Conservation (phyloP, 2,888 invertebrate species). For the Chloroclysta siterata region DNA sequence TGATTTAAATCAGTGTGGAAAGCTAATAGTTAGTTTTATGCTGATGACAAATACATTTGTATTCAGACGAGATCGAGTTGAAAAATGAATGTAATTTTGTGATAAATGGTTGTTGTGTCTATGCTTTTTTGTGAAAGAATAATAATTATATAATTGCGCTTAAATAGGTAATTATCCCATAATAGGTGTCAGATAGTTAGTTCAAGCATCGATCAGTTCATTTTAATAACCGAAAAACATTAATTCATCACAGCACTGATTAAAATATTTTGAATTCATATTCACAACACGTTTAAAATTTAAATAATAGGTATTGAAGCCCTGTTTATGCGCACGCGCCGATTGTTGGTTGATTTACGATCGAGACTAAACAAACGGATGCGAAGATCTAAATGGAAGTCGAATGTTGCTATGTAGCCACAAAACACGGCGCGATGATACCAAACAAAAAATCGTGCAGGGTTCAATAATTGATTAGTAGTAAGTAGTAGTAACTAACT, state of each 20-base stretch:
- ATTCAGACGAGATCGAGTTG: neutral
- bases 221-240: constrained; percentile 12
- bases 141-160: too few species aligned
- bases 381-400: constrained; percentile 25
- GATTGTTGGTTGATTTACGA: constrained; percentile 40
- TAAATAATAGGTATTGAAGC: constrained; percentile 41
- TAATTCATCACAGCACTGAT: constrained; percentile 26
- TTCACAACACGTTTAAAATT: constrained; percentile 38
- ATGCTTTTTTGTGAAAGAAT: neutral
- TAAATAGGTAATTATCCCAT: too few species aligned
- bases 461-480: neutral
- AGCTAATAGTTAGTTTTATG: neutral
- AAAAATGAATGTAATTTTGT: too few species aligned
- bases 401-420: constrained; percentile 14
- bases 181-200: neutral
- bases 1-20: constrained; percentile 42
- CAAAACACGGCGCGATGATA: neutral
- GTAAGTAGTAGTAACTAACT: too few species aligned
- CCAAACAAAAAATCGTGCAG: neutral
- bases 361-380: constrained; percentile 28
- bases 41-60: neutral
- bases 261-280: constrained; percentile 32
- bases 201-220: neutral
- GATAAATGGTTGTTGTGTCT: too few species aligned
- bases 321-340: constrained; percentile 41